Base-by-base conservation (phyloP, 2,888 invertebrate species). In the Rhingia campestris region DNA sequence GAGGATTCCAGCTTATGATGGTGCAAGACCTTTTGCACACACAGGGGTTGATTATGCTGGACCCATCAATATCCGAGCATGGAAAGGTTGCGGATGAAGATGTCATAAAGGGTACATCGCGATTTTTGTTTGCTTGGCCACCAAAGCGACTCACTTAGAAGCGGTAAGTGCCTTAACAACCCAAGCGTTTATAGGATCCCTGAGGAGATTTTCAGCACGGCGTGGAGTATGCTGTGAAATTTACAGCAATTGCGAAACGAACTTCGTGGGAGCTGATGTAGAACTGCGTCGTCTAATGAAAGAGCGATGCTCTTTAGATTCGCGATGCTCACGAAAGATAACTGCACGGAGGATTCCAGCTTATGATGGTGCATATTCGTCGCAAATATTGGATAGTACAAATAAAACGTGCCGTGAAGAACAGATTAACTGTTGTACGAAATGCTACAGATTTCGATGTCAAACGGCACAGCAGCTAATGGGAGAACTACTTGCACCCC, bases 31-130 rank as follows among this genome's bases (percentile, higher is more conserved):
- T n/a, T n/a, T n/a, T n/a, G n/a, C n/a, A n/a, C n/a, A n/a, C n/a
- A n/a, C n/a, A n/a, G n/a, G n/a, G n/a, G n/a, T 37, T 54, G 37
- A 35, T 54, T 86, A 72, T 35, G 81, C 81, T 0, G 84, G 81
- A 4, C 86, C 72, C 39, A 64, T 86, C 22, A 43, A 41, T 7
- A 45, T 86, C 7, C 67, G 77, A 32, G 49, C 33, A 9, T 72
- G 30, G 14, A 49, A 33, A 6, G 64, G 56, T 45, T 33, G 37
- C 9, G 49, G 53, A 22, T 30, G 10, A 10, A 64, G 56, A 14
- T 54, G 22, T 47, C 49, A n/a, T 35, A 79, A 74, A 12, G 54
- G 61, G 12, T 80, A 79, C 32, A 73, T 66, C 2, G 51, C 53
- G 5, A 9, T 74, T 6, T 74, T 69, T 37, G 3, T 69, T n/a